Percentiles rank a stretch among this genome's conserved stretches.
Conservation (phyloP, 2,113 vertebrate genomes). For the Oreotrochilus melanogaster region DNA sequence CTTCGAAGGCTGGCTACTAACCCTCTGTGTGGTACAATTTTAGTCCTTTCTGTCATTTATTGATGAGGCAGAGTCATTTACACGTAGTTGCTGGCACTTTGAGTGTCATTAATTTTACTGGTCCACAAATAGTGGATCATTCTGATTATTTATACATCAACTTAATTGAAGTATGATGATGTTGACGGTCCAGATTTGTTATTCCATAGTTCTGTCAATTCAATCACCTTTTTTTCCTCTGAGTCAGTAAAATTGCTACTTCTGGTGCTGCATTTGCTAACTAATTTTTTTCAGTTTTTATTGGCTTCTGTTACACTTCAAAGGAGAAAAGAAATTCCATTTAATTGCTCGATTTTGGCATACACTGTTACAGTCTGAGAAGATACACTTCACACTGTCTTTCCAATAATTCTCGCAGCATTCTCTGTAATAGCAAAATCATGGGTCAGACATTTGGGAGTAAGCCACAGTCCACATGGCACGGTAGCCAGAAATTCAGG, state of each 20-base stretch:
- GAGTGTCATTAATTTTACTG: not conserved
- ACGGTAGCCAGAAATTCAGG: not conserved
- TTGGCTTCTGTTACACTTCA: not conserved
- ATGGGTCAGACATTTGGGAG: not conserved
- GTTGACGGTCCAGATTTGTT: not conserved
- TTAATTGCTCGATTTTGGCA: conserved; percentile 13
- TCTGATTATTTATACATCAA: not conserved
- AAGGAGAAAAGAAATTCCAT: not conserved
- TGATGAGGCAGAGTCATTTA: not conserved
- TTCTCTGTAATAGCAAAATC: not conserved
- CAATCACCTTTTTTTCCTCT: not conserved
- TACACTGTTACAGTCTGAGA: not conserved
- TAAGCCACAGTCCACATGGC: not conserved
- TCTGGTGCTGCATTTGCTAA: not conserved
- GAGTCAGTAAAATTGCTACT: not conserved
- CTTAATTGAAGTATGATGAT: not conserved
- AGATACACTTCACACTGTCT: not conserved
- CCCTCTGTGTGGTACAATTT: not conserved
- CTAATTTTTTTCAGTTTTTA: not conserved
- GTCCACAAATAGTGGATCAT: not conserved
- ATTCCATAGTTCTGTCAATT: not conserved
- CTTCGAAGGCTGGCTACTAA: not conserved
- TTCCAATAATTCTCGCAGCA: not conserved
- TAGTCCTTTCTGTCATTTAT: not conserved
- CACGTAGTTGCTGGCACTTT: not conserved